phyloP scores from a whole-genome alignment of 2,888 invertebrate genomes.

The Euplagia quadripunctaria region DNA sequence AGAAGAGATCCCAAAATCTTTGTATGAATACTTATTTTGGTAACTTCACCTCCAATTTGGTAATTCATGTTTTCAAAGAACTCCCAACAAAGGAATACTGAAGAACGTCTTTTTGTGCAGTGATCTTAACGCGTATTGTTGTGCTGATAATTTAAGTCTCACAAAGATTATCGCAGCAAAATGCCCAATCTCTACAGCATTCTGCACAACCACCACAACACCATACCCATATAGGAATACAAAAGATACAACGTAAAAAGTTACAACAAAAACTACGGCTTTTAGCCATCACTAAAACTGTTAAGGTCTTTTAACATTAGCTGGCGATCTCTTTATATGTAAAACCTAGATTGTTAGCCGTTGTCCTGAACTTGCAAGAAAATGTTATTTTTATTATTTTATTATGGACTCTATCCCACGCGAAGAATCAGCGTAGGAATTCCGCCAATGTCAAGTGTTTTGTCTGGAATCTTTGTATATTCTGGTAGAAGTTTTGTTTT shows the following conservation, averaged over 20 bases:
- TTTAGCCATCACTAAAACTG: not conserved
- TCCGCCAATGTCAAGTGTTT: too few species aligned
- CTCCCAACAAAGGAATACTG: too few species aligned
- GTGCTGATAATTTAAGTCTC: not conserved
- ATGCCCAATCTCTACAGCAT: not conserved
- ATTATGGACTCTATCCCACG: too few species aligned
- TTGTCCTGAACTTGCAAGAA: not conserved
- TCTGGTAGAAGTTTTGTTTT: not conserved
- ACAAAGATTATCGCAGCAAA: not conserved
- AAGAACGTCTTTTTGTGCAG: not conserved
- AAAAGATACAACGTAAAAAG: not conserved
- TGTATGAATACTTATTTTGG: not conserved
- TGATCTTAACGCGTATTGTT: too few species aligned
- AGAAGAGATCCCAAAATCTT: not conserved
- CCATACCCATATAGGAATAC: not conserved
- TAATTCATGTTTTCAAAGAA: not conserved
- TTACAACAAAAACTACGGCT: not conserved
- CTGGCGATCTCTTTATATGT: not conserved
- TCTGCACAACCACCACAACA: not conserved
- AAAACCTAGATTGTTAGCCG: too few species aligned
- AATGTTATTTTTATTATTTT: too few species aligned
- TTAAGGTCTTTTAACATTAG: too few species aligned
- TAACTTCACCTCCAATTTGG: not conserved
- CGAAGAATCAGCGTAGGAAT: too few species aligned
- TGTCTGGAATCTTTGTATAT: too few species aligned